Percentiles rank a stretch among this genome's conserved stretches.
phyloP scores from a whole-genome alignment of 1,140 invertebrate species.

The Heliothis subflexa region DNA sequence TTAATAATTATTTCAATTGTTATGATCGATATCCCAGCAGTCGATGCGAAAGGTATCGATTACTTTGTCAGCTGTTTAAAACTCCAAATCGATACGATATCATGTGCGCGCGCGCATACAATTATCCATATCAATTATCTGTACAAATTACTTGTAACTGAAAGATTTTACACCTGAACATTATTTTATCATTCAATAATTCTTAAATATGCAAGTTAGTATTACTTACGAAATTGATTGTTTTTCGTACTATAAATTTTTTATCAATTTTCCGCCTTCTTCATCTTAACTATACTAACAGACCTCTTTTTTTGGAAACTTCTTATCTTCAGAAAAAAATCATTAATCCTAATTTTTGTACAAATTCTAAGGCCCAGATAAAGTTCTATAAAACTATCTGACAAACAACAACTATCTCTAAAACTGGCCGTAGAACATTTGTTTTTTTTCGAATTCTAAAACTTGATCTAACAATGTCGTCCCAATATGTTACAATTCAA shows the following conservation, averaged over 20 bases:
- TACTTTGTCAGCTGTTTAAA: background rate
- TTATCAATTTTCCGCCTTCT: too few species aligned
- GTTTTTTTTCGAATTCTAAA: background rate
- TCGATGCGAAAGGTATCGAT: conserved; percentile 2
- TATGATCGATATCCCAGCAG: background rate
- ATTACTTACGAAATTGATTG: too few species aligned
- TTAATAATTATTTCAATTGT: background rate
- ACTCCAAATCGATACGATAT: conserved; percentile 14
- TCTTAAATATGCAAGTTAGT: background rate
- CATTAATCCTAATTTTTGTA: too few species aligned
- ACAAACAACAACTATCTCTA: too few species aligned
- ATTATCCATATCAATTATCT: conserved; percentile 1
- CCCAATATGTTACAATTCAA: background rate
- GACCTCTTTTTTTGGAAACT: too few species aligned
- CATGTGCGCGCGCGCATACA: background rate
- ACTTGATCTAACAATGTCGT: background rate
- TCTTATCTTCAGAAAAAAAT: too few species aligned
- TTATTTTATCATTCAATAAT: background rate
- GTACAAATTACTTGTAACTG: background rate
- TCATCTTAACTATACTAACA: too few species aligned
- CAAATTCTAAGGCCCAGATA: too few species aligned
- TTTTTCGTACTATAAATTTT: too few species aligned
- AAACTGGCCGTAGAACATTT: too few species aligned
- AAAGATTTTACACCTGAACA: background rate
- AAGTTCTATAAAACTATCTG: too few species aligned